Evolutionary conservation across 2,113 vertebrate genomes (phyloP), one percentile per base, ranked within the genome.

Genomic region (Zosterops borbonicus): DNA sequence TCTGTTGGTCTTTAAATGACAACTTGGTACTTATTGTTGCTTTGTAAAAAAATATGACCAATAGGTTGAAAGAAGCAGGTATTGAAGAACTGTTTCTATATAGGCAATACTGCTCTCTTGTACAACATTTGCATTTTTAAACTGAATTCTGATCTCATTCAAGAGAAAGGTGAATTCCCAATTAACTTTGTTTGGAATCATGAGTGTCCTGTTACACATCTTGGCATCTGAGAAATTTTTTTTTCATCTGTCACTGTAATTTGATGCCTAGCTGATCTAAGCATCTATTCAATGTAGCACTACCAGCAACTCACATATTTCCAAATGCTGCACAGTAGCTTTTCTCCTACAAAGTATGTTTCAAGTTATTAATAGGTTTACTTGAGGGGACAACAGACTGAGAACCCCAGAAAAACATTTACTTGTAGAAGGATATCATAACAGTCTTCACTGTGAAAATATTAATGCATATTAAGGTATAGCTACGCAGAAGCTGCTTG

Each of bases 11-110:
- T 86, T 60, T 77, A 53, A n/a, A 76, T 49, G 19, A 25, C 1
- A 76, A 28, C 5, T 53, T 23, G 6, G 0, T 56, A 13, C 28
- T 71, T 70, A 4, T 46, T 64, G 6, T 18, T 60, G 2, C 0
- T 29, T 90, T 71, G 58, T 37, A 39, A 1, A 39, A 22, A 52
- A 87, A 39, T 28, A 35, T 9, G 11, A 73, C 11, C 1, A 0
- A 15, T 11, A 27, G 24, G 22, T 71, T 62, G 56, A 78, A 86
- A 71, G 44, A 65, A 87, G 2, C 4, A 42, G 3, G 3, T 28
- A 22, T 28, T 65, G 28, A 31, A 75, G 9, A 86, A 37, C 14
- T 68, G 7, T 56, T 19, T 76, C 15, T 50, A 20, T 37, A 82
- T 37, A 46, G 49, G 19, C 5, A 74, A 59, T 68, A 44, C 9